Evolutionary conservation across 2,888 invertebrate genomes (phyloP), one percentile per base, ranked within the genome.

Genomic region (Luffia ferchaultella): DNA sequence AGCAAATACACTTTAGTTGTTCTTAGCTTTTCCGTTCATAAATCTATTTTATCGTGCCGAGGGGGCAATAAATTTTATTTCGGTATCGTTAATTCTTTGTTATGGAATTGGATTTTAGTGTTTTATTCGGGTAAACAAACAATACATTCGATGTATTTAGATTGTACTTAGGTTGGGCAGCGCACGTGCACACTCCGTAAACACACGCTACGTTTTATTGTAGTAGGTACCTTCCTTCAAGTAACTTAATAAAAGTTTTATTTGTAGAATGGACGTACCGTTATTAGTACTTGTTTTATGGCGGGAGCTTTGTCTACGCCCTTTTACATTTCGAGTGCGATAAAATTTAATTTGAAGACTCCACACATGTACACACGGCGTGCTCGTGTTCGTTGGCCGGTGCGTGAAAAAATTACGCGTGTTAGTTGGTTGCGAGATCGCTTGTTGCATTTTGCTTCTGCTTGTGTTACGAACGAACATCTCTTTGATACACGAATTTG

Each of bases 41-140:
- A 83, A 83, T 83, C 82, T 82, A 82, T 82, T 83, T 82, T 80
- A 83, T 82, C 79, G 83, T 78, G 76, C 75, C 68, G n/a, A n/a
- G n/a, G 68, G 64, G 70, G 82, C 79, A 80, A 83, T 83, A 80
- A 82, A 82, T 82, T 83, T 80, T 83, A 83, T 83, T 83, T 83
- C 74, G 76, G 82, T 83, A 83, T 80, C 83, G 82, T 82, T 82
- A 83, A 83, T 83, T 83, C 82, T 83, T 83, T 83, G 82, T 83
- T 83, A 82, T 83, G 80, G 82, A 80, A 80, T 80, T 80, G 76
- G 80, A 82, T 80, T 82, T 83, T 82, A 83, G 83, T 82, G 82
- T 83, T 83, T 80, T 82, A 82, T 82, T 79, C 76, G 75, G 73
- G 76, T 83, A 83, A 83, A 83, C 82, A 83, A 83, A 82, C 82